Conservation (phyloP, 2,888 invertebrate species). For the Autographa pulchrina region DNA sequence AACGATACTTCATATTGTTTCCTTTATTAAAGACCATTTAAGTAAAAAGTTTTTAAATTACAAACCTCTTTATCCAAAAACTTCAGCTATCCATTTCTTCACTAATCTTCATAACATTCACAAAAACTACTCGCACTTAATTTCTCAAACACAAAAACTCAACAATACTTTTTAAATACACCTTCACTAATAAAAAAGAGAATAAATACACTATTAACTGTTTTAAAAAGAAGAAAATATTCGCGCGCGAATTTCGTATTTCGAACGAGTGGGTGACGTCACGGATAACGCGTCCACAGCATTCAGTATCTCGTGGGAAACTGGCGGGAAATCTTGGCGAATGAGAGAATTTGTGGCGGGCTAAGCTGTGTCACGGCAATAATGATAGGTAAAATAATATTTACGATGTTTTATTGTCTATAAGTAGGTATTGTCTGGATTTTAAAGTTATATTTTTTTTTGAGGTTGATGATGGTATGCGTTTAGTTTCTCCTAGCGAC, state of each 20-base stretch:
- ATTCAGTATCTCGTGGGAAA: conserved; percentile 67
- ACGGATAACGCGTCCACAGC: conserved; percentile 62
- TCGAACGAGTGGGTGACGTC: conserved; percentile 56
- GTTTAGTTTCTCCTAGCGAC: too few relatives aligned
- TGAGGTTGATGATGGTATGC: too few relatives aligned
- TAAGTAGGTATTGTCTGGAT: not conserved
- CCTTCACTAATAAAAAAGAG: not conserved
- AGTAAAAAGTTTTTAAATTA: conserved; percentile 7
- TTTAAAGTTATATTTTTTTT: too few relatives aligned
- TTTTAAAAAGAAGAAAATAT: conserved; percentile 24
- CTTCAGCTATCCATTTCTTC: conserved; percentile 39
- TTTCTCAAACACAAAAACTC: conserved; percentile 14
- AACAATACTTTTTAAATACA: not conserved
- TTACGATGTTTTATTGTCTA: not conserved
- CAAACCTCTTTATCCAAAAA: conserved; percentile 36
- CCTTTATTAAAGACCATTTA: too few relatives aligned
- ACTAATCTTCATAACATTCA: conserved; percentile 24
- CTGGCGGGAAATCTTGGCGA: conserved; percentile 70
- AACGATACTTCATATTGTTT: too few relatives aligned
- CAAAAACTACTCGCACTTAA: conserved; percentile 32
- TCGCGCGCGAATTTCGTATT: conserved; percentile 57
- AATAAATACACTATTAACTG: not conserved
- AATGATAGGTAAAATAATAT: not conserved
- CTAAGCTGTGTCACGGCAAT: not conserved
- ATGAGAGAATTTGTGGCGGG: conserved; percentile 35